A percentile compares a stretch with the other conserved stretches of the same genome.
phyloP scores from a whole-genome alignment of 2,113 vertebrate genomes.

The Azemiops feae region DNA sequence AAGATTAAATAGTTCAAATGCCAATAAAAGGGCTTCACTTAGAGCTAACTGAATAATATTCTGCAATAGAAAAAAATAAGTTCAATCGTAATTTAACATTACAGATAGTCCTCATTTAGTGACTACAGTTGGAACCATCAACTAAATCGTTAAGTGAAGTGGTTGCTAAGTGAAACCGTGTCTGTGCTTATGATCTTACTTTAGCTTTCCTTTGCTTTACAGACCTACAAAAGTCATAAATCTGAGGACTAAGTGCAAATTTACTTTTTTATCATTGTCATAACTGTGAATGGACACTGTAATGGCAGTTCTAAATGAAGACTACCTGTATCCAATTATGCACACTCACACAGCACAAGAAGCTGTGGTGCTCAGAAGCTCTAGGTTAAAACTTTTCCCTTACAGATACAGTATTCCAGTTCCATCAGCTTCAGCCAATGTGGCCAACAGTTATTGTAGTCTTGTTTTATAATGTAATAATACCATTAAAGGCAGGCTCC shows the following conservation, averaged over 20 bases:
- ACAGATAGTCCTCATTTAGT: not conserved
- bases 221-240: not conserved
- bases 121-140: not conserved
- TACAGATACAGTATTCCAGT: too few relatives aligned
- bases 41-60: not conserved
- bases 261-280: not conserved
- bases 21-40: not conserved
- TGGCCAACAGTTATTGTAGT: not conserved
- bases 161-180: not conserved
- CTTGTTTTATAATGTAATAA: not conserved
- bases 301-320: not conserved
- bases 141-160: not conserved
- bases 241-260: not conserved
- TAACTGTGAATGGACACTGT: not conserved
- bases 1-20: slow-evolving; percentile 32
- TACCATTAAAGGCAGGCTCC: too few relatives aligned
- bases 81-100: not conserved
- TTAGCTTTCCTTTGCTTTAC: not conserved
- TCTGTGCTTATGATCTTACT: not conserved
- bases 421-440: not conserved
- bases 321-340: not conserved
- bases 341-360: not conserved
- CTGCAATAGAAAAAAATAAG: not conserved
- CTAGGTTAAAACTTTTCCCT: not conserved
- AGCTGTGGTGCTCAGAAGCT: not conserved